Conservation (phyloP, 2,888 invertebrate species). For the Harpalus rufipes region DNA sequence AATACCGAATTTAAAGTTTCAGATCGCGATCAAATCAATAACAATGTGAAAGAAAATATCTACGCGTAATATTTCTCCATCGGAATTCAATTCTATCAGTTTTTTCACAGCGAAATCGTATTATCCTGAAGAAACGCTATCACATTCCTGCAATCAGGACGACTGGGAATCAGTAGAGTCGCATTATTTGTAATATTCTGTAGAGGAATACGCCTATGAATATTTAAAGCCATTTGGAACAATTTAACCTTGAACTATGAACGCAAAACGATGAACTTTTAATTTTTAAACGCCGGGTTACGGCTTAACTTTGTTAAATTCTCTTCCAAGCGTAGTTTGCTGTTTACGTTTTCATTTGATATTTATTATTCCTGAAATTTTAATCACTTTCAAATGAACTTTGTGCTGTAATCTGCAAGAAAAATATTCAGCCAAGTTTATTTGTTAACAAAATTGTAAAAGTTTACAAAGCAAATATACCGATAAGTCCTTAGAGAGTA, state of each 20-base stretch:
- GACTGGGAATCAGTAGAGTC: constrained; percentile 1
- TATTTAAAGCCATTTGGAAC: constrained; percentile 27
- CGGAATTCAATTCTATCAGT: constrained; percentile 37
- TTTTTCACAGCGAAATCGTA: constrained; percentile 26
- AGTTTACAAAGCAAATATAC: constrained; percentile 1
- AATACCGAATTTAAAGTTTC: constrained; percentile 33
- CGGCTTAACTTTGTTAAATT: constrained; percentile 31
- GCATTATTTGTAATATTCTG: constrained; percentile 34
- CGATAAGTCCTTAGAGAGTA: background rate
- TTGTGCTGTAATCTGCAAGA: constrained; percentile 21
- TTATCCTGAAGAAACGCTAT: constrained; percentile 10
- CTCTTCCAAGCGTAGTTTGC: constrained; percentile 22
- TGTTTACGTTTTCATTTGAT: constrained; percentile 35
- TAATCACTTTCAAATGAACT: constrained; percentile 25
- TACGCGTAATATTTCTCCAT: constrained; percentile 9
- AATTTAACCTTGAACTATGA: constrained; percentile 39
- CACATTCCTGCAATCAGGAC: background rate
- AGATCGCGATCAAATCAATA: constrained; percentile 40
- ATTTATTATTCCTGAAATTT: constrained; percentile 38
- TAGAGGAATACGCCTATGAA: constrained; percentile 15
- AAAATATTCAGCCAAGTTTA: constrained; percentile 16
- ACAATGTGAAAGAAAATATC: constrained; percentile 20
- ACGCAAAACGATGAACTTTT: constrained; percentile 31
- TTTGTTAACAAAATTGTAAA: constrained; percentile 17
- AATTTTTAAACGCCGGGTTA: constrained; percentile 37